phyloP scores from a whole-genome alignment of 35 echinoderm and acorn worm species.

The Ophiothrix spiculata region DNA sequence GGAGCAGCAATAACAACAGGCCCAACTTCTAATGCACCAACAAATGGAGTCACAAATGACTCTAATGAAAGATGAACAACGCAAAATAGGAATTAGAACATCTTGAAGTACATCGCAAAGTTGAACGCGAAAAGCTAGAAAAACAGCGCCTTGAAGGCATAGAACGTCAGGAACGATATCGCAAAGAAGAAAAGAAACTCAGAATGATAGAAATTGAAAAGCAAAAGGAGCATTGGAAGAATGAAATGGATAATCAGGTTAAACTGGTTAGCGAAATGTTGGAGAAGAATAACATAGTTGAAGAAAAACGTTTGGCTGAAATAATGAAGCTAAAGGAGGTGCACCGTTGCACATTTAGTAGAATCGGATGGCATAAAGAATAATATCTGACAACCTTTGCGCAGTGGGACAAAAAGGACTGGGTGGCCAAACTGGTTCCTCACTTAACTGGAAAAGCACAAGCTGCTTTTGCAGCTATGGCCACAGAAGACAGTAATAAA shows the following conservation, averaged over 20 bases:
- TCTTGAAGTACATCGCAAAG: not conserved
- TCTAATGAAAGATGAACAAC: not conserved
- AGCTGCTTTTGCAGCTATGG: conserved; percentile 16
- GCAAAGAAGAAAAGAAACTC: not conserved
- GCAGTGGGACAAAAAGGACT: not conserved
- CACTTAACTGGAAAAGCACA: conserved; percentile 11
- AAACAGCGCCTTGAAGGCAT: not conserved
- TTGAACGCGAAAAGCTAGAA: not conserved
- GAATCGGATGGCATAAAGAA: conserved; percentile 3
- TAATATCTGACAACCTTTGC: conserved; percentile 22
- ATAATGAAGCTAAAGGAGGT: conserved; percentile 20
- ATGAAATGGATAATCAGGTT: not conserved
- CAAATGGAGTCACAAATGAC: not conserved
- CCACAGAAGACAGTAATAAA: not conserved
- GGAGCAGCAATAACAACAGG: not conserved
- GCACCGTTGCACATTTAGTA: not conserved
- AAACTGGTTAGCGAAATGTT: not conserved
- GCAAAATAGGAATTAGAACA: not conserved
- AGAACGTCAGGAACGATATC: not conserved
- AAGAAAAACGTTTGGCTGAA: conserved; percentile 6
- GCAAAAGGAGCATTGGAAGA: not conserved
- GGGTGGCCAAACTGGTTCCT: conserved; percentile 12
- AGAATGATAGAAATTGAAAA: not conserved
- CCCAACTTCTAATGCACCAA: not conserved
- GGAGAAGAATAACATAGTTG: not conserved